phyloP scores from a whole-genome alignment of 2,888 invertebrate genomes.

The Alloscopus bannaensis region DNA sequence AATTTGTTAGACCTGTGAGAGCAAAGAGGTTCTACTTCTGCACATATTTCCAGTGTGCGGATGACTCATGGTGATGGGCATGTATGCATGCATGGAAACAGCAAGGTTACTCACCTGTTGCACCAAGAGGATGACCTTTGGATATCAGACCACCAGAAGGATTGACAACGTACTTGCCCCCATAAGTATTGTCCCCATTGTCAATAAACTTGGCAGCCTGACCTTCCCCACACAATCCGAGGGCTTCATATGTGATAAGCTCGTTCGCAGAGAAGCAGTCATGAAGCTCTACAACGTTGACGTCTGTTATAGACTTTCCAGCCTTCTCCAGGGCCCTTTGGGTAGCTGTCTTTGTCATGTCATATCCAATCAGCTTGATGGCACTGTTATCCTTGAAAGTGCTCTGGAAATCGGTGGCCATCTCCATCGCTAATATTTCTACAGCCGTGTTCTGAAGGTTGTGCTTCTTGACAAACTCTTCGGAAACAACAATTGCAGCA shows the following conservation, averaged over 20 bases:
- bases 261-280: conserved; percentile 99
- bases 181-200: conserved; percentile 96
- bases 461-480: conserved; percentile 90
- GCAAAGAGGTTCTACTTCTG: no score
- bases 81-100: background rate
- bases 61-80: background rate
- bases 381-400: conserved; percentile 89
- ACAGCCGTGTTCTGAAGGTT: conserved; percentile 91
- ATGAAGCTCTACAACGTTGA: conserved; percentile 96
- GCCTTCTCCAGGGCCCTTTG: conserved; percentile 85
- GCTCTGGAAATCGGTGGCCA: conserved; percentile 93
- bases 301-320: conserved; percentile 85
- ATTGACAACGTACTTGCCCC: conserved; percentile 97
- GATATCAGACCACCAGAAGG: conserved; percentile 99
- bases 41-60: background rate
- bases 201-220: conserved; percentile 95
- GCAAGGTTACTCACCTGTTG: conserved; percentile 82
- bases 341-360: conserved; percentile 93
- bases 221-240: conserved; percentile 92
- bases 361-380: conserved; percentile 91
- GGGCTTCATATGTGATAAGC: conserved; percentile 96
- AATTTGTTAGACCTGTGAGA: no score
- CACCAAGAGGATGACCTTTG: conserved; percentile 98
- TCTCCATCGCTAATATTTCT: conserved; percentile 97
- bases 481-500: conserved; percentile 88